phyloP scores from a whole-genome alignment of 2,797 vertebrate genomes.

The Liparis tanakae region DNA sequence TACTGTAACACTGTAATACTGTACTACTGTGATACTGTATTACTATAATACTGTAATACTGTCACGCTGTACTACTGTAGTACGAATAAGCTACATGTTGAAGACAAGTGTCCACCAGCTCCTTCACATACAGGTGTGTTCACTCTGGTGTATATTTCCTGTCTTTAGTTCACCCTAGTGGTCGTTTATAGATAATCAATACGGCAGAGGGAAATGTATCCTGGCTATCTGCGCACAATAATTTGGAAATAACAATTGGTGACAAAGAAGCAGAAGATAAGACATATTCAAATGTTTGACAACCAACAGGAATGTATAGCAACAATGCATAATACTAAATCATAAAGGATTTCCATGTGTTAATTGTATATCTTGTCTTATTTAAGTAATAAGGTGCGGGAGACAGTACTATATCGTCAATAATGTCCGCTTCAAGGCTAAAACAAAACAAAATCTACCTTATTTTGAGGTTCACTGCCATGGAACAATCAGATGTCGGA shows the following conservation, averaged over 20 bases:
- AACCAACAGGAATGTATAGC: background rate
- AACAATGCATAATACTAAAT: background rate
- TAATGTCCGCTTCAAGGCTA: too few species aligned
- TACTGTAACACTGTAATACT: too few species aligned
- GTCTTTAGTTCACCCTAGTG: background rate
- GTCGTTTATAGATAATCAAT: too few species aligned
- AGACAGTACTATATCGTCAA: too few species aligned
- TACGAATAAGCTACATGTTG: background rate
- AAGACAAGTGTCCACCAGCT: background rate
- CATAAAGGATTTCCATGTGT: background rate
- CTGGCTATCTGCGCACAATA: background rate
- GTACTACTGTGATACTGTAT: too few species aligned
- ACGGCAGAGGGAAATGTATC: background rate
- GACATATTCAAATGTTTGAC: background rate
- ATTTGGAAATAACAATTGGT: background rate
- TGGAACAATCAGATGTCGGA: too few species aligned
- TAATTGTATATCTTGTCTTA: background rate
- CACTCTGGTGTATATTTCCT: background rate
- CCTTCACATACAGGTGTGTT: background rate
- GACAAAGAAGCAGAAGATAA: background rate
- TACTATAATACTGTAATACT: too few species aligned
- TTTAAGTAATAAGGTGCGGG: too few species aligned
- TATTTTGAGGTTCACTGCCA: too few species aligned
- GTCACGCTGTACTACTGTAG: too few species aligned
- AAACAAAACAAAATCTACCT: too few species aligned